Base-by-base conservation (phyloP, 2,113 vertebrate species). In the Gnathonemus echidnorhynchus region DNA sequence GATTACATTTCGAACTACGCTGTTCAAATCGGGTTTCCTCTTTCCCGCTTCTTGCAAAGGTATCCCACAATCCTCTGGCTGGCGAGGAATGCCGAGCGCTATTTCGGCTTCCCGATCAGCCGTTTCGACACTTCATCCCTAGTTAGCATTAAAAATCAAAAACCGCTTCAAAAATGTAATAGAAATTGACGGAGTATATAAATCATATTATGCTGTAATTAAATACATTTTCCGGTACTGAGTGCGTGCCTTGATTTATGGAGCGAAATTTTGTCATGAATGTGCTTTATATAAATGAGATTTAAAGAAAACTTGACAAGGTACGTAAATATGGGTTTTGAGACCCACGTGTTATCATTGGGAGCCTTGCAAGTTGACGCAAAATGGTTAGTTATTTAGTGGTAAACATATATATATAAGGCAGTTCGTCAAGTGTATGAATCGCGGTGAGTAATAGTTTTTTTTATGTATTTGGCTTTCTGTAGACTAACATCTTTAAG, bases 41-140 rank as follows among this genome's bases (percentile, higher is more conserved):
- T 93, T 93, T 93, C 93, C 93, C 93, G 93, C 93, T 92, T 52
- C 90, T 53, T 45, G 42, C 42, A 94, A 93, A 93, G 92, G 93
- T 92, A 70, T 70, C 93, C 1, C 11, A 9, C 0, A 0, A 83
- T 70, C 39, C 90, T 24, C 66, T 88, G 11, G 0, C 27, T 19
- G 1, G 2, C 17, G 56, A 31, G n/a, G 62, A 9, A 42, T 35
- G n/a, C 53, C 2, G 19, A 46, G 19, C 91, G 5, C 3, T 48
- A 0, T 0, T 2, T 62, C 89, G 5, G 2, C 31, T 91, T 91
- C 92, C 17, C 1, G 3, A 87, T 85, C 1, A 74, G 86, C 42
- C 17, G 92, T 91, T 95, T 95, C 95, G 2, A 56, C 46, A 92
- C 31, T 15, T 52, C 3, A 53, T 27, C 9, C 5, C 21, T 21